Evolutionary conservation across 2,888 invertebrate species (phyloP).

Genomic region (Heteromyza rotundicornis): DNA sequence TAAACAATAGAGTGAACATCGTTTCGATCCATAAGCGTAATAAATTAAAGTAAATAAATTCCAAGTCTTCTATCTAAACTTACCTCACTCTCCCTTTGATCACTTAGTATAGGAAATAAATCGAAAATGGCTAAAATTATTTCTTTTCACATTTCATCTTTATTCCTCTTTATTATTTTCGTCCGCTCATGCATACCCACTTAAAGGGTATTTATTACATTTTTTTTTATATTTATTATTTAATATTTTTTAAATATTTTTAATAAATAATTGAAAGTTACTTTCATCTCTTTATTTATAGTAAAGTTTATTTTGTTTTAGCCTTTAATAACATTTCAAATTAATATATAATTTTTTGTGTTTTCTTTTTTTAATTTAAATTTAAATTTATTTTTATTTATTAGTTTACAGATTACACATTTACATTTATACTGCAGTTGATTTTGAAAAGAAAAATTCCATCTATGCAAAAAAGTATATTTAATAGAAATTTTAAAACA

Average conservation of each 20-base stretch:
- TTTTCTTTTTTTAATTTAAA: not conserved
- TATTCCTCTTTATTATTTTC: too few species aligned
- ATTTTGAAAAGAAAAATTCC: too few species aligned
- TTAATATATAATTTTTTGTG: conserved; percentile 33
- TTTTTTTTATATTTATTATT: conserved; percentile 20
- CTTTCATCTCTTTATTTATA: conserved; percentile 42
- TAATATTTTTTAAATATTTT: conserved; percentile 29
- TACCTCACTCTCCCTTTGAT: too few species aligned
- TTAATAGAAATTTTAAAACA: too few species aligned
- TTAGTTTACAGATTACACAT: conserved; percentile 46
- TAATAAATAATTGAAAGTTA: conserved; percentile 52
- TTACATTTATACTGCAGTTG: conserved; percentile 42
- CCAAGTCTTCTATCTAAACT: too few species aligned
- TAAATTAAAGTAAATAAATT: too few species aligned
- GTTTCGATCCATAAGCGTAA: too few species aligned
- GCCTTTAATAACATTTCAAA: conserved; percentile 45
- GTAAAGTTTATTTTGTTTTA: conserved; percentile 33
- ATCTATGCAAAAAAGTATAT: too few species aligned
- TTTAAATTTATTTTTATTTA: not conserved
- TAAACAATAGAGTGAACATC: too few species aligned
- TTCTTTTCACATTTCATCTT: too few species aligned
- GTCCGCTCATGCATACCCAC: conserved; percentile 13
- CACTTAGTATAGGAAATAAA: too few species aligned
- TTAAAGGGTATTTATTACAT: conserved; percentile 2
- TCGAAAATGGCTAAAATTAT: too few species aligned